Base-by-base conservation (phyloP, 1,140 invertebrate species). In the Gryon sp. region DNA sequence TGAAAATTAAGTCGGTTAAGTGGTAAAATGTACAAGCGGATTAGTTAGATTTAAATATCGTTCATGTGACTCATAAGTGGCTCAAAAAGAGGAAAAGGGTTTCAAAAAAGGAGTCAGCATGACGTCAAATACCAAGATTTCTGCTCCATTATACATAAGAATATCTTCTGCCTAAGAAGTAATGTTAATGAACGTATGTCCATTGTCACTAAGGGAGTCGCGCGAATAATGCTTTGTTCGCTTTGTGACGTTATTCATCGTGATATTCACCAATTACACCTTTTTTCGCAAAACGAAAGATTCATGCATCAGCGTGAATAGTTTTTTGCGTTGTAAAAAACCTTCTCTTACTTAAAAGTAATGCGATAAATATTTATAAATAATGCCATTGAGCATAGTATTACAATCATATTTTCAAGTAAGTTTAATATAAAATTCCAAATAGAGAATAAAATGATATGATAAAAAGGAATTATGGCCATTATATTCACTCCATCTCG, bases 121-220 rank as follows among this genome's bases (percentile, higher is more conserved):
- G 63, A 57, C 65, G 41, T 69, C 52, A 59, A 59, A 36, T 62
- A 20, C 5, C 52, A 22, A 40, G 50, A 55, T 38, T 28, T 59
- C 26, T 59, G 50, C 46, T 50, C 50, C 50, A 59, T 70, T 76
- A 63, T 70, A 59, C 65, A 52, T 70, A 62, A 62, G 48, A 48
- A 52, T 55, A 69, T 57, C 55, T 40, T 45, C 46, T 50, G 63
- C 19, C 40, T 26, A 46, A 43, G 22, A 59, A 26, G 36, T 43
- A 12, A 14, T 18, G 22, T 50, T 26, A 57, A 41, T 40, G 46
- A 40, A 28, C 30, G 38, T 26, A 32, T 34, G 16, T 46, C 18
- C 50, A 76, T 76, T 76, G 57, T 68, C 63, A 48, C 62, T 12
- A 11, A 15, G 38, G 15, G 26, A 75, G 38, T 55, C 60, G 63